phyloP scores from a whole-genome alignment of 2,888 invertebrate genomes.

The Limulus polyphemus region DNA sequence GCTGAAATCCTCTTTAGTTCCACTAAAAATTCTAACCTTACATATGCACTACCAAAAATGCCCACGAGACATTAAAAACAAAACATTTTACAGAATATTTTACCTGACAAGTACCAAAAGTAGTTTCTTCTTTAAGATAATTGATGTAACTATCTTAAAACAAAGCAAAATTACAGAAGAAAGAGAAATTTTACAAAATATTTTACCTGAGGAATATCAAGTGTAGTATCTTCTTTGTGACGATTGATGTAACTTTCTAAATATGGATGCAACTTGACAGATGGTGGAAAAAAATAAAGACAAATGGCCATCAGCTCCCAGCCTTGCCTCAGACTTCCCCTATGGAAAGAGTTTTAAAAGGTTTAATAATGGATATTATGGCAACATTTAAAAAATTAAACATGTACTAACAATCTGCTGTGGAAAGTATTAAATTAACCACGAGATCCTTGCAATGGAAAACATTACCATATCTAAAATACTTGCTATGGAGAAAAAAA shows the following conservation, averaged over 20 bases:
- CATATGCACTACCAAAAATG: too few species aligned
- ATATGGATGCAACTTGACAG: conserved; percentile 81
- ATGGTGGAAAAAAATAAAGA: conserved; percentile 85
- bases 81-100: conserved; percentile 29
- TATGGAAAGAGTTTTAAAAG: conserved; percentile 4
- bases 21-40: too few species aligned
- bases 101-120: conserved; percentile 67
- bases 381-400: too few species aligned
- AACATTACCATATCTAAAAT: too few species aligned
- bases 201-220: conserved; percentile 63
- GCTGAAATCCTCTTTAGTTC: too few species aligned
- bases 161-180: background rate
- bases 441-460: too few species aligned
- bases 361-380: too few species aligned
- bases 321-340: conserved; percentile 51
- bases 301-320: conserved; percentile 94
- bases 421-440: too few species aligned
- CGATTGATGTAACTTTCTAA: conserved; percentile 78
- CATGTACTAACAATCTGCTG: too few species aligned
- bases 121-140: conserved; percentile 66
- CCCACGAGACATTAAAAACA: background rate
- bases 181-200: background rate
- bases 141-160: conserved; percentile 71
- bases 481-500: too few species aligned
- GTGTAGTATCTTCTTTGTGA: conserved; percentile 66